A percentile compares a stretch with the other conserved stretches of the same genome.
These are phyloP conservation scores for Ligdia adustata DNA, from an alignment of 2,888 invertebrate genomes.

Conservation along the genomic window DNA sequence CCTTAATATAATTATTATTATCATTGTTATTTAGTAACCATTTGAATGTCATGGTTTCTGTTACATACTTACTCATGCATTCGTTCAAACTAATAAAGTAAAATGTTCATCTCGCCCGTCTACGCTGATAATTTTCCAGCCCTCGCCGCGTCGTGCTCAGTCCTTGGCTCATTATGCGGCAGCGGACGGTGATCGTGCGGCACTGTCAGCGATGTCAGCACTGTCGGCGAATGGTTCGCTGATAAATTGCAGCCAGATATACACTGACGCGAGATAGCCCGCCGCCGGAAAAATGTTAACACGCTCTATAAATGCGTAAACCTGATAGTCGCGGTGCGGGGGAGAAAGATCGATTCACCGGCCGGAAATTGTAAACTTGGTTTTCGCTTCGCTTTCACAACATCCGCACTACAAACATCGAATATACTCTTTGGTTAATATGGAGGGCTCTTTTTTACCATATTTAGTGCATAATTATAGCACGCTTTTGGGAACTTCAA, in stretches of 20 bases:
- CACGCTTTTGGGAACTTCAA: no score
- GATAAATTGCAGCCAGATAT: slow-evolving; percentile 44
- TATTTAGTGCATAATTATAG: background rate
- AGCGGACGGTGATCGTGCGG: background rate
- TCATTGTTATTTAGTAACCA: no score
- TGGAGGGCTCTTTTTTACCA: background rate
- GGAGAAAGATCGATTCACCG: slow-evolving; percentile 4
- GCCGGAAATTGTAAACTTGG: slow-evolving; percentile 6
- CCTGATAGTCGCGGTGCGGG: slow-evolving; percentile 8
- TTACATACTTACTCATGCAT: no score
- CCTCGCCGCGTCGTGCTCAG: no score
- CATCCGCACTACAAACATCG: no score
- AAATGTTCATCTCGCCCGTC: background rate
- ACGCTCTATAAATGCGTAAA: slow-evolving; percentile 17
- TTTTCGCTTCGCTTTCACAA: slow-evolving; percentile 19
- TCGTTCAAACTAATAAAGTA: no score
- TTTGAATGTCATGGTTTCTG: no score
- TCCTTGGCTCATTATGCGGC: background rate
- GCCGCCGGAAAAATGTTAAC: slow-evolving; percentile 20
- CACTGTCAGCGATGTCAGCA: slow-evolving; percentile 10
- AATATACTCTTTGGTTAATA: no score
- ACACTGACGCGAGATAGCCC: slow-evolving; percentile 31
- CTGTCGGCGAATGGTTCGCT: slow-evolving; percentile 30
- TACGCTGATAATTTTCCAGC: no score
- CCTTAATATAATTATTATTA: no score